These are phyloP conservation scores for Atta colombica DNA, from an alignment of 1,140 invertebrate genomes.

Conservation along the genomic window DNA sequence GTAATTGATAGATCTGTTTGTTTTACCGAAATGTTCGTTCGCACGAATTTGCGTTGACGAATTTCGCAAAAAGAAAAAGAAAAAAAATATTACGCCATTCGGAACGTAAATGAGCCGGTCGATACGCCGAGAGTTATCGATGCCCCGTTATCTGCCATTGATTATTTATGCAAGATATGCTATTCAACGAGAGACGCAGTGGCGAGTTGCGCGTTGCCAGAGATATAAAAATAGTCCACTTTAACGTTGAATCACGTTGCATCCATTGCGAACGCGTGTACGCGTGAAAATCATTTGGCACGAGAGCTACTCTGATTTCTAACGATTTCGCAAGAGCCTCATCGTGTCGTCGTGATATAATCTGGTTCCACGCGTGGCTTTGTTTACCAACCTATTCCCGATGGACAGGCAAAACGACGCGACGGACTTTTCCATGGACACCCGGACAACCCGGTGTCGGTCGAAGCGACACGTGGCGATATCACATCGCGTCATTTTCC, in stretches of 20 bases:
- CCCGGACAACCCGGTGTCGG: neutral
- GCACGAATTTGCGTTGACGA: neutral
- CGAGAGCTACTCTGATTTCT: neutral
- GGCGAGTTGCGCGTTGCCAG: neutral
- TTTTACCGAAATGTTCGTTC: constrained; percentile 9
- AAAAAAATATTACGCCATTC: constrained; percentile 22
- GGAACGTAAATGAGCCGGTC: neutral
- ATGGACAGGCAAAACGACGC: neutral
- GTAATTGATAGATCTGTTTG: constrained; percentile 44
- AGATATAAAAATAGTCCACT: constrained; percentile 52
- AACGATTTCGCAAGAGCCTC: constrained; percentile 12
- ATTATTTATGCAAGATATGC: constrained; percentile 45
- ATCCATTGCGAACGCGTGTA: neutral
- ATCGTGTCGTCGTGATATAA: constrained; percentile 6
- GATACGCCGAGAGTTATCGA: neutral
- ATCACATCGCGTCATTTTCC: neutral
- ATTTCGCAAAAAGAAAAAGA: neutral
- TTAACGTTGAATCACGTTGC: neutral
- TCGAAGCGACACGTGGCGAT: neutral
- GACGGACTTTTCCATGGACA: neutral
- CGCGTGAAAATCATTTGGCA: constrained; percentile 21
- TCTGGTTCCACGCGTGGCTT: constrained; percentile 38
- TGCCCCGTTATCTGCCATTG: constrained; percentile 37
- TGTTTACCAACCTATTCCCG: constrained; percentile 19
- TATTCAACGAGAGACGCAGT: constrained; percentile 24